Conservation (phyloP, 92 coral and sea anemone species). For the Phenganax stokvisi region DNA sequence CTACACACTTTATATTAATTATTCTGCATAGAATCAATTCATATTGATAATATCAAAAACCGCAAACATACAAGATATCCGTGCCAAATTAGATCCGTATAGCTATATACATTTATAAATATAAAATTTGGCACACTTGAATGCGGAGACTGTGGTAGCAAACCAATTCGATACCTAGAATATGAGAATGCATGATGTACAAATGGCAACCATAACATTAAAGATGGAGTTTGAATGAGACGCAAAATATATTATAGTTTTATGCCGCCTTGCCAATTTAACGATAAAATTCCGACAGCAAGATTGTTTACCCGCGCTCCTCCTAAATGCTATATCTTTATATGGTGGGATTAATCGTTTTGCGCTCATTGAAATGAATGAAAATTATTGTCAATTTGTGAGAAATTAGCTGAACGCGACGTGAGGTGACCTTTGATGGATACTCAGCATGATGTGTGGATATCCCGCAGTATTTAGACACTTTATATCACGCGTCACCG, state of each 20-base stretch:
- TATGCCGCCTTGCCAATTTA: background rate
- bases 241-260: too few species aligned
- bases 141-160: background rate
- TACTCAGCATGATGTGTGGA: constrained; percentile 27
- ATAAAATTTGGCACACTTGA: background rate
- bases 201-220: too few species aligned
- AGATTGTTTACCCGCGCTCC: background rate
- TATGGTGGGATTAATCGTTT: constrained; percentile 26
- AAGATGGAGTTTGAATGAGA: too few species aligned
- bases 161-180: background rate
- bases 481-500: background rate
- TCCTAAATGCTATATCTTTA: constrained; percentile 14
- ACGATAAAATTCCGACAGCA: constrained; percentile 3
- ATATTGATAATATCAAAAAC: background rate
- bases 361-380: constrained; percentile 19
- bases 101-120: background rate
- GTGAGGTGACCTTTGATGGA: constrained; percentile 29
- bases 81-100: background rate
- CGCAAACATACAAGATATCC: constrained; percentile 1
- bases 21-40: background rate
- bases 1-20: background rate
- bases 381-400: constrained; percentile 22
- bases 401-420: constrained; percentile 22
- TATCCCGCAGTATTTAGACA: constrained; percentile 10
- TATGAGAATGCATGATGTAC: background rate